Percentiles rank a stretch among this genome's conserved stretches.
These are phyloP conservation scores for Myotis brandtii DNA, from an alignment of 2,113 vertebrate species.

Conservation along the genomic window DNA sequence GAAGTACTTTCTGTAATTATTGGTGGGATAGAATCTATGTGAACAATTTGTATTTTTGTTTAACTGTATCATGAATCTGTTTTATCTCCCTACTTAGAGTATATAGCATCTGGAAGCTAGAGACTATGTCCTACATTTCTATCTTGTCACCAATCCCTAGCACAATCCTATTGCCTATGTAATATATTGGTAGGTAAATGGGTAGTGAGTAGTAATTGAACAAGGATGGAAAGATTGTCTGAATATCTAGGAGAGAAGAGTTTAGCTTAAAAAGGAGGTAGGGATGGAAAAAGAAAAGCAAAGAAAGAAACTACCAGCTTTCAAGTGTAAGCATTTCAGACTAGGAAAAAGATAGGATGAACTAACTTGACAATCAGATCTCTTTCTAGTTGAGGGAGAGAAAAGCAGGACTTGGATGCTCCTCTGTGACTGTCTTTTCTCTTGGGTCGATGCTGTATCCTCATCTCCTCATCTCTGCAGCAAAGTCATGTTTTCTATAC, in stretches of 20 bases:
- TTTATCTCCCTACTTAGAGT: neutral
- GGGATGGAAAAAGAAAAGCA: neutral
- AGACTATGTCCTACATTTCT: neutral
- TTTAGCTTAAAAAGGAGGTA: neutral
- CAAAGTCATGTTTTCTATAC: neutral
- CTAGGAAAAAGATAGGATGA: neutral
- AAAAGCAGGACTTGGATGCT: neutral
- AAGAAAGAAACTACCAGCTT: neutral
- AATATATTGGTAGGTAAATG: neutral
- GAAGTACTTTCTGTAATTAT: neutral
- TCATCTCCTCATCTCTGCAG: neutral
- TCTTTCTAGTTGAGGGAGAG: neutral
- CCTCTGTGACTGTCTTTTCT: neutral
- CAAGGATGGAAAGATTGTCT: neutral
- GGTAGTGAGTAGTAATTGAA: neutral
- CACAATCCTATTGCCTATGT: neutral
- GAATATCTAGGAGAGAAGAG: neutral
- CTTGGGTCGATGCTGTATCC: neutral
- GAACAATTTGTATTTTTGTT: neutral
- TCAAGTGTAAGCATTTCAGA: neutral
- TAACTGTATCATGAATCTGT: neutral
- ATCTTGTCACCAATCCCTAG: neutral
- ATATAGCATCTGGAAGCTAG: neutral
- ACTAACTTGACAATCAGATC: neutral
- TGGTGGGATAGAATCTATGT: neutral